Evolutionary conservation across 2,113 vertebrate species (phyloP).

Genomic region (Benitochromis conjunctus): DNA sequence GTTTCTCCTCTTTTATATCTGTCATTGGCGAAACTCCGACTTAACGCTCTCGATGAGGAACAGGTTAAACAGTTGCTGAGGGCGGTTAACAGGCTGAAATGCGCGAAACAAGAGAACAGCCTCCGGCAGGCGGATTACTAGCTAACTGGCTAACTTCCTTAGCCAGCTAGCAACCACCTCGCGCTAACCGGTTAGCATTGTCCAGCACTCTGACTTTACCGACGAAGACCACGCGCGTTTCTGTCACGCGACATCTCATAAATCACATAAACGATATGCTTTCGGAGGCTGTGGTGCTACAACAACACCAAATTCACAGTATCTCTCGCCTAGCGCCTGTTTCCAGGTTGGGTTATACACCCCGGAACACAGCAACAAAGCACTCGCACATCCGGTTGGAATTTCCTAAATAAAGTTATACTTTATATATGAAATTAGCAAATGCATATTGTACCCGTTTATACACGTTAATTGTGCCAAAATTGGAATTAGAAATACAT

Average conservation of each 20-base stretch:
- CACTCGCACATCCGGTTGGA: not conserved
- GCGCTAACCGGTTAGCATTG: constrained; percentile 40
- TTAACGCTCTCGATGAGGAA: not conserved
- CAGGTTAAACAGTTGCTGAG: not conserved
- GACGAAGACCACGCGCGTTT: not conserved
- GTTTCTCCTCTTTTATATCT: not conserved
- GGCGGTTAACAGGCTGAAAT: constrained; percentile 25
- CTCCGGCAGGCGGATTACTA: constrained; percentile 39
- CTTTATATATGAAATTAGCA: not conserved
- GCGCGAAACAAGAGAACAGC: constrained; percentile 50
- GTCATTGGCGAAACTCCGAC: not conserved
- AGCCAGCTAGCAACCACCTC: constrained; percentile 40
- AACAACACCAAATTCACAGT: not conserved
- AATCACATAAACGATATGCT: fast-evolving
- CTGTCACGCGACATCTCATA: not conserved
- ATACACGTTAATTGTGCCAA: not conserved
- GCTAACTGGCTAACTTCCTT: constrained; percentile 58
- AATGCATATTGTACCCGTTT: not conserved
- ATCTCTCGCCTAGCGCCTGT: not conserved
- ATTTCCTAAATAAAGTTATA: not conserved
- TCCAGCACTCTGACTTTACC: not conserved
- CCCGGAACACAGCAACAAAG: not conserved
- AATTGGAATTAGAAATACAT: fast-evolving
- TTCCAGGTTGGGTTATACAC: not conserved
- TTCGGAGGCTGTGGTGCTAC: not conserved